These are phyloP conservation scores for Sturmia bella DNA, from an alignment of 2,888 invertebrate genomes.

Conservation along the genomic window DNA sequence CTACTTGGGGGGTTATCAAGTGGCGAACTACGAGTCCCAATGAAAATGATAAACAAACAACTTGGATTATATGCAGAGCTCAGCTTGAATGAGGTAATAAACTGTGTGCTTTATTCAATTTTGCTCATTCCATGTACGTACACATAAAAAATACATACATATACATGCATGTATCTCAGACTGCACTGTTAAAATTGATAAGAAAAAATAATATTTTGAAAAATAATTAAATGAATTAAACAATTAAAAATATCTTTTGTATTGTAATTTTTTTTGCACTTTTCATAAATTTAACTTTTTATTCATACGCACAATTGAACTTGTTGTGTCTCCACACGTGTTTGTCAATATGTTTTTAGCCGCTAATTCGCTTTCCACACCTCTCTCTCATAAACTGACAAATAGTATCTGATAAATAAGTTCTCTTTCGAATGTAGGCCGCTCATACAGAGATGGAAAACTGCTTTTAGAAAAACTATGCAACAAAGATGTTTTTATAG, in stretches of 20 bases:
- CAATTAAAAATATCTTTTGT: neutral
- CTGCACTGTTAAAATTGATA: slow-evolving; percentile 50
- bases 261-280: too few species aligned
- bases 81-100: slow-evolving; percentile 29
- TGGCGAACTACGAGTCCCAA: slow-evolving; percentile 35
- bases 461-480: too few species aligned
- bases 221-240: neutral
- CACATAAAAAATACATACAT: neutral
- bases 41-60: slow-evolving; percentile 10
- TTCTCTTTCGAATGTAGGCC: too few species aligned
- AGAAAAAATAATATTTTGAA: slow-evolving; percentile 40
- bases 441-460: too few species aligned
- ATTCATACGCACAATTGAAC: slow-evolving; percentile 31
- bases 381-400: neutral
- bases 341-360: slow-evolving; percentile 8
- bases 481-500: too few species aligned
- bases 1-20: slow-evolving; percentile 69
- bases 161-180: slow-evolving; percentile 1
- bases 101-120: slow-evolving; percentile 8
- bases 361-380: neutral
- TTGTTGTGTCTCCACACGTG: slow-evolving; percentile 49
- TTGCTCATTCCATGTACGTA: slow-evolving; percentile 26
- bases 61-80: neutral
- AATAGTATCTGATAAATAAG: too few species aligned
- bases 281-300: neutral